These are phyloP conservation scores for Salvelinus fontinalis DNA, from an alignment of 2,113 vertebrate species.

Conservation along the genomic window DNA sequence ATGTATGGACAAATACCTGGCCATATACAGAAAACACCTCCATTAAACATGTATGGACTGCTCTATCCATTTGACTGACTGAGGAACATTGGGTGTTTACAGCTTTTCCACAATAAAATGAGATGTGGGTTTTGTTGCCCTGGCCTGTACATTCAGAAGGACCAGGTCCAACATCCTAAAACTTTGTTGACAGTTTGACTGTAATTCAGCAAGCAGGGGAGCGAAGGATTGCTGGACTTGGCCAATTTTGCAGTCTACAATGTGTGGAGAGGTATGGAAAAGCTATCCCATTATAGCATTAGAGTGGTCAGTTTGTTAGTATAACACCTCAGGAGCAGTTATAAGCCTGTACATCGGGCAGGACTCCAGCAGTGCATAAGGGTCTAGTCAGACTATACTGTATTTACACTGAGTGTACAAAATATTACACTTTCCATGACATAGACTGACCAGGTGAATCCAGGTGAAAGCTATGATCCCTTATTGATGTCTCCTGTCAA, in stretches of 20 bases:
- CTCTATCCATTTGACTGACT: conserved; percentile 31
- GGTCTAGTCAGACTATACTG: conserved; percentile 8
- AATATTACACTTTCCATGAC: too few relatives aligned
- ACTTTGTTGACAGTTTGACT: conserved; percentile 12
- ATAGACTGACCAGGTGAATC: too few relatives aligned
- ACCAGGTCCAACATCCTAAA: background rate
- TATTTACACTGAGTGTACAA: background rate
- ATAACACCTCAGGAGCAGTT: conserved; percentile 19
- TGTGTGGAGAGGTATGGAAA: conserved; percentile 11
- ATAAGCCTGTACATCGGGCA: background rate
- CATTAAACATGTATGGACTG: background rate
- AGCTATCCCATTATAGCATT: conserved; percentile 14
- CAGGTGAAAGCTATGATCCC: too few relatives aligned
- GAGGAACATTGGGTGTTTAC: too few relatives aligned
- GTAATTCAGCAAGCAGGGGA: conserved; percentile 6
- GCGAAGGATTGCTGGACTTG: conserved; percentile 10
- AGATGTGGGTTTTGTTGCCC: too few relatives aligned
- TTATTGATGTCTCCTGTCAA: too few relatives aligned
- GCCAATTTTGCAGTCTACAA: background rate
- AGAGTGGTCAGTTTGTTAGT: conserved; percentile 33
- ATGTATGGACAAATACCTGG: too few relatives aligned
- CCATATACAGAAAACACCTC: too few relatives aligned
- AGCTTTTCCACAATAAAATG: too few relatives aligned
- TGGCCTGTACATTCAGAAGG: background rate
- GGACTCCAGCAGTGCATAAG: conserved; percentile 13